A percentile compares a stretch with the other conserved stretches of the same genome.
phyloP scores from a whole-genome alignment of 2,888 invertebrate genomes.

The Conus canariensis region DNA sequence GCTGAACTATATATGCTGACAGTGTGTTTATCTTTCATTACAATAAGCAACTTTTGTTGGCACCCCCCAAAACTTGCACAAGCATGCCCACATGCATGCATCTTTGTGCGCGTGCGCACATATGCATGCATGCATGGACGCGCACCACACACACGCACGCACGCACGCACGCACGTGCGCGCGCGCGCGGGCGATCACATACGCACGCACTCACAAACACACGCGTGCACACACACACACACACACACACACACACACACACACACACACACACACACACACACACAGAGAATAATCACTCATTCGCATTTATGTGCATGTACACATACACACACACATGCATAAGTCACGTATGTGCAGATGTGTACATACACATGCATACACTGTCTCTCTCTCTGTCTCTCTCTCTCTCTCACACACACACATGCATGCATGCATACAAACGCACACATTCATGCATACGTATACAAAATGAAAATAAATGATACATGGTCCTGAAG shows the following conservation, averaged over 20 bases:
- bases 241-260: neutral
- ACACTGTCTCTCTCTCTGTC: no score
- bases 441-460: neutral
- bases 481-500: no score
- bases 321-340: neutral
- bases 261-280: conserved; percentile 4
- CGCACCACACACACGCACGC: neutral
- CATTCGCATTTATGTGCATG: neutral
- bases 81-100: neutral
- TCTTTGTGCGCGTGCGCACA: neutral
- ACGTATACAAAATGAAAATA: no score
- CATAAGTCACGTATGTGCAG: neutral
- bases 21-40: no score
- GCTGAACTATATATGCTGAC: no score
- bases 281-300: neutral
- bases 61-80: neutral
- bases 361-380: no score
- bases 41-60: no score
- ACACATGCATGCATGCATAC: neutral
- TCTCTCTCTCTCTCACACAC: neutral
- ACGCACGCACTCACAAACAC: neutral
- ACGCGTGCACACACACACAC: neutral
- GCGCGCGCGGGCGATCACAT: neutral
- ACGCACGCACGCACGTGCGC: neutral
- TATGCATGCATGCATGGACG: neutral